Conservation (phyloP, 2,113 vertebrate genomes). For the Chunga burmeisteri region DNA sequence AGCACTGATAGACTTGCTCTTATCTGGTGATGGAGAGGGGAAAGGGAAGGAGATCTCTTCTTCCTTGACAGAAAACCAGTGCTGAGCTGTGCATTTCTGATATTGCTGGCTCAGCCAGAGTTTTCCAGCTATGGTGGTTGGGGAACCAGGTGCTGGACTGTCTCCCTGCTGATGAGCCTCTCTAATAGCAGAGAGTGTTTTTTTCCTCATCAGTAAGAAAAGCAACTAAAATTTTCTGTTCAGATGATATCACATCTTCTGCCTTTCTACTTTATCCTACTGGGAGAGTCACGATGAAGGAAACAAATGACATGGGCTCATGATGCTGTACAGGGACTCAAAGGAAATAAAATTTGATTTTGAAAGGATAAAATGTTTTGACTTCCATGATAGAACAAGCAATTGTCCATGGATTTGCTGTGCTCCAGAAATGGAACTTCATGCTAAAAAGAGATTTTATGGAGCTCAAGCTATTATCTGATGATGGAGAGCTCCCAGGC, state of each 20-base stretch:
- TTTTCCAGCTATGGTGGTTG: neutral
- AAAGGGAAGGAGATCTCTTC: neutral
- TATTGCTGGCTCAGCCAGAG: neutral
- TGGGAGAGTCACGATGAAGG: neutral
- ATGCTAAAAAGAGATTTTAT: slow-evolving; percentile 53
- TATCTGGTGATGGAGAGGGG: neutral
- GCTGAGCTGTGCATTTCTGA: neutral
- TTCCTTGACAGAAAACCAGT: neutral
- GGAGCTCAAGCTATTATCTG: slow-evolving; percentile 46
- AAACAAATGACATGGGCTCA: slow-evolving; percentile 30
- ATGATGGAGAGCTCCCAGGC: slow-evolving; percentile 55
- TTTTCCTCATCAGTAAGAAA: neutral
- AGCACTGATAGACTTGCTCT: neutral
- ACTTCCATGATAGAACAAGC: slow-evolving; percentile 56
- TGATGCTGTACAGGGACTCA: neutral
- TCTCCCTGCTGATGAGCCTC: neutral
- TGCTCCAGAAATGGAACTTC: slow-evolving; percentile 56
- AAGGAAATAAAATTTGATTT: slow-evolving; percentile 50
- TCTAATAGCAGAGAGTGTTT: neutral
- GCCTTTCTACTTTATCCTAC: neutral
- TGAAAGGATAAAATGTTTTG: slow-evolving; percentile 59
- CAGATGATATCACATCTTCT: neutral
- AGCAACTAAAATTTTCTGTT: neutral
- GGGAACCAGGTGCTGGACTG: neutral
- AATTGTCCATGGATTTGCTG: slow-evolving; percentile 58